Base-by-base conservation (phyloP, 1,140 invertebrate species). In the Oscheius sp. region DNA sequence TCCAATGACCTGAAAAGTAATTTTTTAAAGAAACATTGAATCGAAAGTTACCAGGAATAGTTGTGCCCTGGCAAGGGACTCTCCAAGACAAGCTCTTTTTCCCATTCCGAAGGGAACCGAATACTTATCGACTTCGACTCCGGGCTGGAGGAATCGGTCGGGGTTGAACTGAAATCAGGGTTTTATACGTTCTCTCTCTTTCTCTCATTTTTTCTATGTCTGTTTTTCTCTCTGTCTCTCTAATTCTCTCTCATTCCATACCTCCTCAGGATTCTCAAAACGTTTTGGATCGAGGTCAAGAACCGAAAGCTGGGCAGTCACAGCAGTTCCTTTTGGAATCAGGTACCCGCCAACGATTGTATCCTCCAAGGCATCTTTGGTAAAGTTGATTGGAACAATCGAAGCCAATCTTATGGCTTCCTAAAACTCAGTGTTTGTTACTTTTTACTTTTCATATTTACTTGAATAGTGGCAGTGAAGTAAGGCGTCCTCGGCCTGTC, bases 51-150 rank as follows among this genome's bases (percentile, higher is more conserved):
- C 70, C 65, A 75, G 42, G 42, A 58, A 73, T 1, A 73, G 28
- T 29, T 75, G 69, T 2, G 58, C 68, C 3, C 58, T 26, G 29
- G 74, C 74, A 0, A 75, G 62, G 4, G 59, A 59, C 38, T 75
- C 69, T 49, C 74, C 74, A 2, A 74, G 42, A 58, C 74, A 74
- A 18, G 45, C 35, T 28, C 71, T 62, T 35, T 75, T 76, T 32
- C 74, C 71, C 15, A 74, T 38, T 34, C 74, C 71, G 42, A 76
- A 75, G 7, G 71, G 45, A 34, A 76, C 73, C 3, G 74, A 3
- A 18, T 75, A 38, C 34, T 74, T 46, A 2, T 73, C 74, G 2
- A 59, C 15, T 36, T 42, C 38, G 20, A 58, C 71, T 20, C 13
- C 31, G 29, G 46, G 52, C 18, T 59, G 49, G 3, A 75, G 15